Base-by-base conservation (phyloP, 1,140 invertebrate species). In the Archivesica marissinica region DNA sequence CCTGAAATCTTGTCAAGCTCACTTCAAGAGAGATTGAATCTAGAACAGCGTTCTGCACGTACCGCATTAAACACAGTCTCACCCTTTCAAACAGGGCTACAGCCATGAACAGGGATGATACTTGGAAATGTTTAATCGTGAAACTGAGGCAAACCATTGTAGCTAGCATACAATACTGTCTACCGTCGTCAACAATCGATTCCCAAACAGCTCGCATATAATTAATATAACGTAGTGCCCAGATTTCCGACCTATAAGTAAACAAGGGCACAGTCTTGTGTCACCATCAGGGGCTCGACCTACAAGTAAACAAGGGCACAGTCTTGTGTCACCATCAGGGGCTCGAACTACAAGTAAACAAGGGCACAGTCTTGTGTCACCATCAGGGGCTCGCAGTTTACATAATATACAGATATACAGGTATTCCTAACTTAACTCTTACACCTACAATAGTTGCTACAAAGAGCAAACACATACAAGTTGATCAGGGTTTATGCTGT, bases 141-240 rank as follows among this genome's bases (percentile, higher is more conserved):
- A 72, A 30, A 50, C 68, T 72, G 0, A 76, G 13, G 33, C 39
- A 35, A 7, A 52, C 17, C 76, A 82, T 75, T 86, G 86, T 87
- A 75, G 68, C 28, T 84, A 25, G 44, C 86, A 78, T 20, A 38
- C n/a, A 13, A 28, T 35, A n/a, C 56, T 79, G 68, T 80, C 70
- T 20, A 28, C 68, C 44, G 85, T 90, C 86, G 4, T 9, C 28
- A 9, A n/a, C 17, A 1, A 76, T 1, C 20, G 20, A 20, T 52
- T 76, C 68, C 68, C 44, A 50, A 15, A 33, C 9, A 2, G 41
- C 68, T 6, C 6, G 0, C 7, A 72, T 3, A 30, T 9, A 30
- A 33, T 30, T 33, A 15, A 23, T 47, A 2, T 33, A 7, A 23
- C 35, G n/a, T 28, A 50, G 9, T 33, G n/a, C 0, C 17, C 41